Evolutionary conservation across 2,113 vertebrate species (phyloP).

Genomic region (Eulacestoma nigropectus): DNA sequence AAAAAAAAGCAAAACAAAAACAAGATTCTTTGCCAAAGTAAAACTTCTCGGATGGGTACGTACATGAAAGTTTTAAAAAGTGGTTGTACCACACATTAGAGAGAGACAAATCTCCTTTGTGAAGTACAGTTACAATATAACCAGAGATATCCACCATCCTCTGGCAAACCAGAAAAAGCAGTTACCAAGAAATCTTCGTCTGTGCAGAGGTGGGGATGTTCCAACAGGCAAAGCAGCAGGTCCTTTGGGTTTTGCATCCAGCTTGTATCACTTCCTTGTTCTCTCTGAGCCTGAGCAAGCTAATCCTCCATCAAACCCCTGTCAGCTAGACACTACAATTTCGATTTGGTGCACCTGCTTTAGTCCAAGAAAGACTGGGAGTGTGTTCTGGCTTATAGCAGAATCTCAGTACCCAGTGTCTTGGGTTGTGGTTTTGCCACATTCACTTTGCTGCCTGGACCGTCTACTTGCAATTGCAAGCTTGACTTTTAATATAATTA

Average conservation of each 20-base stretch:
- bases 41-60: neutral
- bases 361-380: neutral
- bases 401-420: neutral
- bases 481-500: constrained; percentile 75
- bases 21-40: neutral
- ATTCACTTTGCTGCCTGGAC: constrained; percentile 55
- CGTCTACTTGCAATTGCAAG: constrained; percentile 41
- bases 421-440: constrained; percentile 22
- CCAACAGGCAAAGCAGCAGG: accelerated
- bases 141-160: neutral
- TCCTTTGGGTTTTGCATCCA: neutral
- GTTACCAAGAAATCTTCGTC: neutral
- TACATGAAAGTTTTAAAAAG: neutral
- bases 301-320: neutral
- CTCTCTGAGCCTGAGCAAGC: neutral
- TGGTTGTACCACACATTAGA: neutral
- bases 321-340: neutral
- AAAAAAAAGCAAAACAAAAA: neutral
- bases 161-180: neutral
- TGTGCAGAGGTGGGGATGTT: neutral
- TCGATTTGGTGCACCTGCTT: neutral
- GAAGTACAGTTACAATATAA: neutral
- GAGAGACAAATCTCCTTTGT: neutral
- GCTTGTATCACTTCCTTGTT: neutral
- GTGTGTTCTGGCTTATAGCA: neutral